Conservation (phyloP, 2,888 invertebrate genomes). For the Zeuzera pyrina region DNA sequence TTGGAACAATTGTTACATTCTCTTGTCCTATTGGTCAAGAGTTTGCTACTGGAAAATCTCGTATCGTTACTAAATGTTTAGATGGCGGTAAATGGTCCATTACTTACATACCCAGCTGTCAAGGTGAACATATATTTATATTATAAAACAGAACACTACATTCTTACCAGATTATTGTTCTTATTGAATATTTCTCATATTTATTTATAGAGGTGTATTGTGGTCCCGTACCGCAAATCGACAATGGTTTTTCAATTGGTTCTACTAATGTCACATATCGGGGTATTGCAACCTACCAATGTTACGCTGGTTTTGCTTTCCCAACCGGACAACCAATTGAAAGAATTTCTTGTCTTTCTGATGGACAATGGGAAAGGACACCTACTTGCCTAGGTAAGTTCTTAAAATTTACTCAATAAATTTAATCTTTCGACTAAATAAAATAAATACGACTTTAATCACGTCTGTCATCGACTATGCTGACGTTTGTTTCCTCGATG, state of each 20-base stretch:
- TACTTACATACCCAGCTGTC: conserved; percentile 92
- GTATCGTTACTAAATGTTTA: conserved; percentile 88
- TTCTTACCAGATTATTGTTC: neutral
- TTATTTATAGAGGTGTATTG: conserved; percentile 87
- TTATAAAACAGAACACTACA: neutral
- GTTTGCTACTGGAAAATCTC: conserved; percentile 90
- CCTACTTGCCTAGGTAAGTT: conserved; percentile 89
- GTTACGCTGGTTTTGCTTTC: conserved; percentile 96
- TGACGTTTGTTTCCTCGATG: no score
- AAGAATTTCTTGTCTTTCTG: conserved; percentile 89
- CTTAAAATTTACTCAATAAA: no score
- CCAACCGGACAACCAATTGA: conserved; percentile 90
- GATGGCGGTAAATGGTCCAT: conserved; percentile 95
- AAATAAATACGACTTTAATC: no score
- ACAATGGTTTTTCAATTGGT: conserved; percentile 96
- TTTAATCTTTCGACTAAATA: no score
- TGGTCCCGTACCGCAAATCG: conserved; percentile 97
- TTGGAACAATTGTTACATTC: conserved; percentile 90
- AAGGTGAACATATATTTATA: no score
- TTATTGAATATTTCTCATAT: conserved; percentile 8
- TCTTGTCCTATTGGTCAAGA: conserved; percentile 95
- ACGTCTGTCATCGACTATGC: no score
- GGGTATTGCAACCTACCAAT: conserved; percentile 95
- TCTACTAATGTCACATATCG: conserved; percentile 96
- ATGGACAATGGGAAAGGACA: conserved; percentile 93